Evolutionary conservation across 2,797 vertebrate species (phyloP).

Genomic region (Vultur gryphus): DNA sequence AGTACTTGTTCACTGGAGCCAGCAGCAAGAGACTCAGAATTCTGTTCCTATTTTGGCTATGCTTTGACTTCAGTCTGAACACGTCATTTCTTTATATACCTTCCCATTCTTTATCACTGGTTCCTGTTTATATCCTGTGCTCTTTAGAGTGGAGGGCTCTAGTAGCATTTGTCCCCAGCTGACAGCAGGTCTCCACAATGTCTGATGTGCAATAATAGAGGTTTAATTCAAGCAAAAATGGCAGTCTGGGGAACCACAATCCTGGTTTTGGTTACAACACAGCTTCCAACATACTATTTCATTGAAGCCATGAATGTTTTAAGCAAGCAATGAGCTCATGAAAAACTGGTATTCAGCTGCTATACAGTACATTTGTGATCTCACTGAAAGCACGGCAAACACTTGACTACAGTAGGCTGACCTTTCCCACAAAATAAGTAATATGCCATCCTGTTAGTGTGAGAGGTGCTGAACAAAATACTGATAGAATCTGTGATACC

Average conservation of each 20-base stretch:
- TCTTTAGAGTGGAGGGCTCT: not conserved
- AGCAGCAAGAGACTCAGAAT: not conserved
- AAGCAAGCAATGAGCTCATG: not conserved
- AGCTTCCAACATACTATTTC: not conserved
- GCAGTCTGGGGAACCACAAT: not conserved
- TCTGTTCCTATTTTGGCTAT: not conserved
- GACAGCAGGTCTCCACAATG: not conserved
- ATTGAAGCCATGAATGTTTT: not conserved
- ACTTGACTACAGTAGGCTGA: not conserved
- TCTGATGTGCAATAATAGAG: not conserved
- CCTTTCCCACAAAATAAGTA: not conserved
- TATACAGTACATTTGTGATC: not conserved
- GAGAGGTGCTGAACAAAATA: not conserved
- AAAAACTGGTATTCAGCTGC: not conserved
- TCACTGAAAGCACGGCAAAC: not conserved
- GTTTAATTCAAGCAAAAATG: not conserved
- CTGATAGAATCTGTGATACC: not conserved
- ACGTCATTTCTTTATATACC: not conserved
- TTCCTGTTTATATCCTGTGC: not conserved
- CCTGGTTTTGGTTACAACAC: not conserved
- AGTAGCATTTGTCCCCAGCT: not conserved
- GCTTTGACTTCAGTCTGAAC: not conserved
- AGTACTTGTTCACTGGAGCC: not conserved
- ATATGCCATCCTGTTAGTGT: not conserved
- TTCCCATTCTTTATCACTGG: not conserved